phyloP scores from a whole-genome alignment of 2,113 vertebrate genomes.

The Poeciliopsis retropinna region DNA sequence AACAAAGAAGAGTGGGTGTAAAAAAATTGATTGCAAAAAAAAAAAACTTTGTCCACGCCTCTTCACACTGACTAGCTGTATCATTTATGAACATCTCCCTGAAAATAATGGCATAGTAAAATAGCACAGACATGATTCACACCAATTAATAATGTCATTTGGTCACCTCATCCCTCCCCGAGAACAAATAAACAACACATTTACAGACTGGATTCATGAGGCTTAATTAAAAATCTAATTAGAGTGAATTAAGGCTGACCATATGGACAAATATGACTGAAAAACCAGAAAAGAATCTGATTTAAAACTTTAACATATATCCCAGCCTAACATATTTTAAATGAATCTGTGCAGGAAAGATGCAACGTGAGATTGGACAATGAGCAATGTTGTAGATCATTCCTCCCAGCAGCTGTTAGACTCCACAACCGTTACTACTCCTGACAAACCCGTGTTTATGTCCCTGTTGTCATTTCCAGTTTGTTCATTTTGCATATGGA shows the following conservation, averaged over 20 bases:
- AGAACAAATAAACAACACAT: constrained; percentile 1
- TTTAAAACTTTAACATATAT: too few species aligned
- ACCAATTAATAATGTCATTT: constrained; percentile 19
- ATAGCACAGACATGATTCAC: background rate
- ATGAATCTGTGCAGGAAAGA: too few species aligned
- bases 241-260: too few species aligned
- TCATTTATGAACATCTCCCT: constrained; percentile 28
- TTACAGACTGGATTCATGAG: constrained; percentile 3
- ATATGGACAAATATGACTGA: too few species aligned
- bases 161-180: background rate
- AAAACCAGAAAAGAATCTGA: too few species aligned
- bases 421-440: too few species aligned
- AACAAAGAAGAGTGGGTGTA: constrained; percentile 8
- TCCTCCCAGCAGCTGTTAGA: too few species aligned
- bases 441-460: too few species aligned
- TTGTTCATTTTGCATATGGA: too few species aligned
- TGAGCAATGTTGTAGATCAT: background rate
- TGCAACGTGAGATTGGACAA: too few species aligned
- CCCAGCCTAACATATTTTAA: too few species aligned
- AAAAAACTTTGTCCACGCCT: constrained; percentile 51
- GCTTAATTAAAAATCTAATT: constrained; percentile 4
- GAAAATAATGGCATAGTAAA: constrained; percentile 10
- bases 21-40: constrained; percentile 42
- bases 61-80: constrained; percentile 37
- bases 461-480: too few species aligned